phyloP scores from a whole-genome alignment of 1,140 invertebrate species.

The Lineus longissimus region DNA sequence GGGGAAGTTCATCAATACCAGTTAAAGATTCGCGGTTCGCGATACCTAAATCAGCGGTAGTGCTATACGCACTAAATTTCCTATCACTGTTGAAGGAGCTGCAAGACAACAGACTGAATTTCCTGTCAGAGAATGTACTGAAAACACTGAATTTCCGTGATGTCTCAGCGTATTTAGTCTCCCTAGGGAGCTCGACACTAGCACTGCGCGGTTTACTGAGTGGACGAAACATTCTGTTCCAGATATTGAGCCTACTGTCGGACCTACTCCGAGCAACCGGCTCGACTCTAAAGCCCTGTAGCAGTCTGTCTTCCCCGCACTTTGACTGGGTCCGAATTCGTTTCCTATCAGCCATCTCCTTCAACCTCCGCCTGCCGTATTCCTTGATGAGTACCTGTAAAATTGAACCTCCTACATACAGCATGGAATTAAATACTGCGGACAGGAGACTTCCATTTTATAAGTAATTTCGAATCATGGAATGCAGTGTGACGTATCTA shows the following conservation, averaged over 20 bases:
- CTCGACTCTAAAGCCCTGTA: conserved; percentile 1
- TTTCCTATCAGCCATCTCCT: conserved; percentile 3
- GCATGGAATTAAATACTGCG: no score
- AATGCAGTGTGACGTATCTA: no score
- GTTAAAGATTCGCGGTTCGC: no score
- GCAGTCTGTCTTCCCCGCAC: not conserved
- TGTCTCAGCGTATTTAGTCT: not conserved
- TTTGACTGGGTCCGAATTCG: not conserved
- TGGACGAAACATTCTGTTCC: no score
- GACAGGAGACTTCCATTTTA: no score
- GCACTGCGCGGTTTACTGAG: no score
- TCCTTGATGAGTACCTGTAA: conserved; percentile 4
- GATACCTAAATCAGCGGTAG: not conserved
- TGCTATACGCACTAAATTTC: not conserved
- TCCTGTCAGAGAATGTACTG: not conserved
- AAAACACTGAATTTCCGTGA: not conserved
- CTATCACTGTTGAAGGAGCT: not conserved
- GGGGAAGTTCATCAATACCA: no score
- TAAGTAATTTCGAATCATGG: no score
- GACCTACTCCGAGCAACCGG: not conserved
- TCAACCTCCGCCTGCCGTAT: not conserved
- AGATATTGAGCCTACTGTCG: not conserved
- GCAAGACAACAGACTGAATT: not conserved
- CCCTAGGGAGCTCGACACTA: not conserved
- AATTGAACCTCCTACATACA: not conserved